These are phyloP conservation scores for Acipenser ruthenus DNA, from an alignment of 2,797 vertebrate genomes.

Conservation along the genomic window DNA sequence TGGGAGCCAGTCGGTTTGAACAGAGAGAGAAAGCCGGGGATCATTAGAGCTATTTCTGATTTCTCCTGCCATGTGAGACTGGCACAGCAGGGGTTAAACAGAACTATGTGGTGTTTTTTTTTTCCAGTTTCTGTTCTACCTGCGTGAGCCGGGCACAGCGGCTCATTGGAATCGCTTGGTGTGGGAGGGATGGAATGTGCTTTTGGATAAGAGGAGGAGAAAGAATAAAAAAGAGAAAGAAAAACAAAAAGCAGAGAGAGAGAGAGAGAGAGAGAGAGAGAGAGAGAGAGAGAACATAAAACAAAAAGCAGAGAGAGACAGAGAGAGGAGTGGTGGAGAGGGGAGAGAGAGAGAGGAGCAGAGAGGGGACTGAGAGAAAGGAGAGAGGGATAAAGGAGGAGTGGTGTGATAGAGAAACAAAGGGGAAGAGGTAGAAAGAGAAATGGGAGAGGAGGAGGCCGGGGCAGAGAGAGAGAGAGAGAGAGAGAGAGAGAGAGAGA, in stretches of 20 bases:
- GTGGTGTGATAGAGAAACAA: constrained; percentile 32
- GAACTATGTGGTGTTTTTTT: background rate
- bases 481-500: constrained; percentile 38
- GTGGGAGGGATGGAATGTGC: constrained; percentile 72
- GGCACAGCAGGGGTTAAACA: no score
- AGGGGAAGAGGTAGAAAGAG: constrained; percentile 35
- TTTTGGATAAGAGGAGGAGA: constrained; percentile 61
- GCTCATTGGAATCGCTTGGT: constrained; percentile 74
- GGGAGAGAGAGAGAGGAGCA: constrained; percentile 33
- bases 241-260: constrained; percentile 47
- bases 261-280: constrained; percentile 19
- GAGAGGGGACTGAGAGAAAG: constrained; percentile 32
- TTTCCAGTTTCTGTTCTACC: constrained; percentile 17
- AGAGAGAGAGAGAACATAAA: constrained; percentile 8
- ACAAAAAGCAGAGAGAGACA: constrained; percentile 10
- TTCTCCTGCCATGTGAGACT: no score
- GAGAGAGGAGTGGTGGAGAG: constrained; percentile 31
- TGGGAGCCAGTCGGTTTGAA: no score
- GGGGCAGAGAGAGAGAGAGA: constrained; percentile 2
- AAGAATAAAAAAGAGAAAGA: constrained; percentile 61
- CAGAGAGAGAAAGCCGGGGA: no score
- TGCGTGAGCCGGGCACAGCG: constrained; percentile 43
- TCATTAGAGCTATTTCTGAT: no score
- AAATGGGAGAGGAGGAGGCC: constrained; percentile 14
- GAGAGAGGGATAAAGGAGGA: constrained; percentile 37